Base-by-base conservation (phyloP, 2,888 invertebrate genomes). In the Trichopoda pennipes region DNA sequence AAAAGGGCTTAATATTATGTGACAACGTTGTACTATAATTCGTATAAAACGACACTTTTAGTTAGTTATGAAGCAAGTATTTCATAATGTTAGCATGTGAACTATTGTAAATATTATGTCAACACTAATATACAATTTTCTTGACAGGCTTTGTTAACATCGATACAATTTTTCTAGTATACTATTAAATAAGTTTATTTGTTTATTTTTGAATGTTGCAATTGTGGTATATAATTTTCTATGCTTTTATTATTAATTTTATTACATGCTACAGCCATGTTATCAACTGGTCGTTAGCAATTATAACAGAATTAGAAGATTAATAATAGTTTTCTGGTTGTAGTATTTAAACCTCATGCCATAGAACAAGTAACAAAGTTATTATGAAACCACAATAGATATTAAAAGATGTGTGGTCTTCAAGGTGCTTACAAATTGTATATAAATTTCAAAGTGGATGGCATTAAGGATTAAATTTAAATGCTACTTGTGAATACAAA, bases 291-390 rank as follows among this genome's bases (percentile, higher is more conserved):
- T 14, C 32, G 60, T 23, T 28, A 12, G 35, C 17, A 35, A 35
- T 60, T 53, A 28, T 12, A 47, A 28, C n/a, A 28, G n/a, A 51
- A 21, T 35, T n/a, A 1, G 19, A 47, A 1, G 10, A 10, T 0
- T 2, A 10, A 8, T 47, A 69, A 10, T 51, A 14, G 28, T 16
- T 38, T 17, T 21, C 35, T 58, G 61, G 53, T 44, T 68, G 32
- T 28, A 7, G 4, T 10, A n/a, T 19, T 51, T 23, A 28, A 12
- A 70, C 28, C 14, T 44, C 32, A 44, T 69, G 44, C 19, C 17
- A 44, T 60, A 47, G 61, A 60, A 42, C n/a, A 12, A 56, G 38
- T 68, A 68, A 79, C 68, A 73, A 73, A 73, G 61, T 73, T 63
- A 79, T 38, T 38, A 38, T 3, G 7, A 38, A 38, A 12, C 38